Percentiles rank a stretch among this genome's conserved stretches.
These are phyloP conservation scores for Apomyelois bistriatella DNA, from an alignment of 2,888 invertebrate genomes.

Conservation along the genomic window DNA sequence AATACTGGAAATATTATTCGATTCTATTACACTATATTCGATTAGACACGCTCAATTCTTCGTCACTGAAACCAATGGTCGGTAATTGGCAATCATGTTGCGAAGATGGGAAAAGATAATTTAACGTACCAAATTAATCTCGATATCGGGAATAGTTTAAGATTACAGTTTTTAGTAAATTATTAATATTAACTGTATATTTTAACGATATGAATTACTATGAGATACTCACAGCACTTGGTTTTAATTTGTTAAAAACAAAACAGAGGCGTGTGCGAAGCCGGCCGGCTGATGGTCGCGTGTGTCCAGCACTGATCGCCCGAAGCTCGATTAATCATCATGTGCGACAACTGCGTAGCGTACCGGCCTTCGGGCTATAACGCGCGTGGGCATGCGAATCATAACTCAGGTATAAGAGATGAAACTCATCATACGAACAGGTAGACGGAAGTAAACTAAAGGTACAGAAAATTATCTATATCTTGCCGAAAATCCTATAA, in stretches of 20 bases:
- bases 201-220: neutral
- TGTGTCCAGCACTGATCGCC: constrained; percentile 67
- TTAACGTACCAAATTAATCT: neutral
- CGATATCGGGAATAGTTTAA: no score
- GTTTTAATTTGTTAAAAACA: constrained; percentile 20
- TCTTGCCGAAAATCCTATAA: neutral
- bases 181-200: neutral
- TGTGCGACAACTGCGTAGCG: constrained; percentile 71
- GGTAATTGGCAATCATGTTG: neutral
- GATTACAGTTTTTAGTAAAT: neutral
- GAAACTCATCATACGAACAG: constrained; percentile 45
- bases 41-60: constrained; percentile 15
- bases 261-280: constrained; percentile 28
- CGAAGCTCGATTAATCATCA: constrained; percentile 73
- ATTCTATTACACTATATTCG: constrained; percentile 23
- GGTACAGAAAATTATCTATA: constrained; percentile 1
- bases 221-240: constrained; percentile 25
- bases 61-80: neutral
- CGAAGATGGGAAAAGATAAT: neutral
- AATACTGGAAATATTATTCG: constrained; percentile 31
- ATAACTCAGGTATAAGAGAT: constrained; percentile 44
- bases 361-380: constrained; percentile 50
- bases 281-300: constrained; percentile 50
- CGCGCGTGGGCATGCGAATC: constrained; percentile 66
- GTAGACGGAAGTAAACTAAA: constrained; percentile 21